These are phyloP conservation scores for Salarias fasciatus DNA, from an alignment of 2,797 vertebrate genomes.

Conservation along the genomic window DNA sequence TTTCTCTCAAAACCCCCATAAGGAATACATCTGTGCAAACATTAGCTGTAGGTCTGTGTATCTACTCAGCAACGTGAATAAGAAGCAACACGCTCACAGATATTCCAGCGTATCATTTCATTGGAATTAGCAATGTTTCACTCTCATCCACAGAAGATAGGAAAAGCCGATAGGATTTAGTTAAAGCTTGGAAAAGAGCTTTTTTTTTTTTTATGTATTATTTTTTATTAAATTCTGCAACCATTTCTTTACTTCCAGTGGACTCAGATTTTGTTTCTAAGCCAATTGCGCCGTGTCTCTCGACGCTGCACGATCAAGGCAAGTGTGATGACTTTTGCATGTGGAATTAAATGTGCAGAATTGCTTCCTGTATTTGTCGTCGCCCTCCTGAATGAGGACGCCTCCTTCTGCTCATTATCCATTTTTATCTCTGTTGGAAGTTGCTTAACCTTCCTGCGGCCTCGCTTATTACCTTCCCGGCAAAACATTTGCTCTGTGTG, in stretches of 20 bases:
- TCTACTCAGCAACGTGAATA: background rate
- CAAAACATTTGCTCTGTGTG: slow-evolving; percentile 34
- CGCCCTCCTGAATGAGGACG: slow-evolving; percentile 15
- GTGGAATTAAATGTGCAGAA: slow-evolving; percentile 47
- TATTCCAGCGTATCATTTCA: background rate
- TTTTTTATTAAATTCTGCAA: no score
- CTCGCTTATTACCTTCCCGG: slow-evolving; percentile 39
- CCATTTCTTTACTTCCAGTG: slow-evolving; percentile 6
- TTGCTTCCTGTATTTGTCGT: slow-evolving; percentile 22
- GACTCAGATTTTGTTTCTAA: slow-evolving; percentile 22
- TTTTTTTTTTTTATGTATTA: no score
- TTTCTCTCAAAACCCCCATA: background rate
- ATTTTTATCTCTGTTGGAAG: slow-evolving; percentile 38
- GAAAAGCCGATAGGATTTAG: no score
- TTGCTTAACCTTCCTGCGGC: slow-evolving; percentile 49
- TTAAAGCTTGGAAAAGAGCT: no score
- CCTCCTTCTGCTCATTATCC: slow-evolving; percentile 34
- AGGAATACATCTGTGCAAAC: background rate
- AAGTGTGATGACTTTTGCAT: slow-evolving; percentile 27
- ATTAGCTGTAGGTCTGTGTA: background rate
- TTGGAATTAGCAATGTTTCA: no score
- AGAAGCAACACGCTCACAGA: background rate
- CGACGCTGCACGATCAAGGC: slow-evolving; percentile 25
- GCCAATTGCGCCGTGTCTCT: slow-evolving; percentile 44
- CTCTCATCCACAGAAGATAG: no score